Base-by-base conservation (phyloP, 2,797 vertebrate species). In the Notolepis coatsorum region DNA sequence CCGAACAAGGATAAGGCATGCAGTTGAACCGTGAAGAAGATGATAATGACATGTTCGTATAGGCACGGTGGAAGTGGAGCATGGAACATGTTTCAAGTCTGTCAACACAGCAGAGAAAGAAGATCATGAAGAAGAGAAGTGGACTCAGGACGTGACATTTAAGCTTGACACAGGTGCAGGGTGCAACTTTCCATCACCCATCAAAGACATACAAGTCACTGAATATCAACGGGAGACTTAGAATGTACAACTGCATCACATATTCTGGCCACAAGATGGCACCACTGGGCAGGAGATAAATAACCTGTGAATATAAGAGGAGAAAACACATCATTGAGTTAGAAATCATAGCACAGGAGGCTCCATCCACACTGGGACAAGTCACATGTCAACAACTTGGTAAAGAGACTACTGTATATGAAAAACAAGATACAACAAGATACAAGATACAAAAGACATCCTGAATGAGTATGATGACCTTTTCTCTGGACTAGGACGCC, bases 131-230 rank as follows among this genome's bases (percentile, higher is more conserved):
- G 21, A 15, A 47, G 10, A 48, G n/a, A 38, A 37, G 27, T 27
- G 42, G 49, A 35, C 39, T 54, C 30, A 55, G 46, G 15, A 15
- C 43, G 58, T 41, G 27, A 62, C 25, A 43, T 52, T 62, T 12
- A 25, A 48, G n/a, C 30, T 49, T 24, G 24, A 30, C 15, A 17
- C 46, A 27, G 46, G 46, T 7, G 21, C 43, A 23, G 25, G 30
- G 3, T 28, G 25, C 46, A 30, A 15, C 12, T 13, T 25, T n/a
- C n/a, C 9, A 13, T 49, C 4, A 46, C 10, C 24, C 20, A n/a
- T n/a, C n/a, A n/a, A 54, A 55, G 48, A 49, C 46, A 30, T 28
- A 15, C 5, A 28, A 49, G 28, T 24, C 24, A 25, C 46, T 49
- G 6, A 8, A 30, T 49, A 21, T 25, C 15, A 10, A 23, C 54